Base-by-base conservation (phyloP, 2,113 vertebrate species). In the Hypomesus transpacificus region DNA sequence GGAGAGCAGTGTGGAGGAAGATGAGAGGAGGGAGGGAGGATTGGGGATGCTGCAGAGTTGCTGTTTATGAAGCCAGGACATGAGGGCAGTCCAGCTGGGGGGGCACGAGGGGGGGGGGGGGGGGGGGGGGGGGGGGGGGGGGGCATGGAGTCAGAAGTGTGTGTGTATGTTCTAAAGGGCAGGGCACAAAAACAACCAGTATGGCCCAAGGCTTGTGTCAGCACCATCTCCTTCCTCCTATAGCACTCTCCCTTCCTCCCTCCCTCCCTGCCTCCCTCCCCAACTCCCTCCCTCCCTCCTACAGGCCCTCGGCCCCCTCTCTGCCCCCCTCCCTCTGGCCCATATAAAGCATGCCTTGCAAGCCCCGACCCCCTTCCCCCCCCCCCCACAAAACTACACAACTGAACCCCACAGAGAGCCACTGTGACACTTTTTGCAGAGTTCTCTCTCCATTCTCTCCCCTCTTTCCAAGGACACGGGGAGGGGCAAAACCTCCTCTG, bases 301-400 rank as follows among this genome's bases (percentile, higher is more conserved):
- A 68, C 73, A 53, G 11, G 53, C 34, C 63, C 16, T 46, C 50
- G 34, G 34, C 34, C 28, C 17, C 54, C 17, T 26, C 78, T 63
- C 62, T 85, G 31, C 24, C 21, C 61, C 70, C 70, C 51, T 72
- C 74, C 72, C 76, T 79, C 68, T 66, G 72, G 68, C 71, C 78
- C 81, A 78, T 75, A 81, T 68, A 68, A 67, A 72, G 74, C 69
- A 77, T 70, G 74, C n/a, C n/a, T n/a, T n/a, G n/a, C n/a, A n/a
- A n/a, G n/a, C n/a, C n/a, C n/a, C n/a, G n/a, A n/a, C 78, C 76
- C 82, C 79, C 56, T 56, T 3, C n/a, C 13, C 69, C 62, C 8
- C 67, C 5, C 24, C 8, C 24, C 2, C 39, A 34, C 3, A 20
- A 75, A 54, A 71, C 24, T 24, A 53, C 68, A 70, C 20, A 50